Base-by-base conservation (phyloP, 2,113 vertebrate species). In the Clarias batrachus region DNA sequence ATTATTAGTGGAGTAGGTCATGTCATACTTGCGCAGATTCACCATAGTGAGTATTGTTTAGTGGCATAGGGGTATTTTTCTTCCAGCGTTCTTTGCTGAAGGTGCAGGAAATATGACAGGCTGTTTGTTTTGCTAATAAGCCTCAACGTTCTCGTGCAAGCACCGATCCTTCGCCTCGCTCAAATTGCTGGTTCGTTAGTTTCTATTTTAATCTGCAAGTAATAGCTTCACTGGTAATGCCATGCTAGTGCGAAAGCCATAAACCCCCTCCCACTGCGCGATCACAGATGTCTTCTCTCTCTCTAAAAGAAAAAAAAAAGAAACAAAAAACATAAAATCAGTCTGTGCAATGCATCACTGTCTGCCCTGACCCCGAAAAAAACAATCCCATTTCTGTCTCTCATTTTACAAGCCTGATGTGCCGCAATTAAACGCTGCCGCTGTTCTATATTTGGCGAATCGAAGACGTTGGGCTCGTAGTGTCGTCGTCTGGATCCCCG, bases 1-100 rank as follows among this genome's bases (percentile, higher is more conserved):
- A 94, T 93, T 88, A 92, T 89, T 92, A 71, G 84, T 85, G 84
- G 93, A 91, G 76, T 88, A 86, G 93, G 91, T 91, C 91, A 93
- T 83, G 85, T 6, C 11, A 87, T 88, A 11, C 90, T 86, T 83
- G 48, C 48, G 48, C 6, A 62, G 23, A 90, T 54, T 19, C 86
- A 87, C 76, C 54, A 63, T 68, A 37, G 13, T n/a, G 1, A 48
- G 7, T 48, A 41, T 57, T 85, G 62, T 85, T 79, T 41, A 12
- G 17, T 78, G 60, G 19, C 48, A 41, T 37, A 27, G 25, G 12
- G 52, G 17, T 21, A 80, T 86, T 62, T 81, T 7, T 81, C 57
- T 37, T 62, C 57, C 30, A 62, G 19, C 27, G 23, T 37, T 60
- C 17, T 13, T 23, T 59, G 30, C 54, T 33, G 56, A 60, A 80